Conservation (phyloP, 1,140 invertebrate genomes). For the Apis laboriosa region DNA sequence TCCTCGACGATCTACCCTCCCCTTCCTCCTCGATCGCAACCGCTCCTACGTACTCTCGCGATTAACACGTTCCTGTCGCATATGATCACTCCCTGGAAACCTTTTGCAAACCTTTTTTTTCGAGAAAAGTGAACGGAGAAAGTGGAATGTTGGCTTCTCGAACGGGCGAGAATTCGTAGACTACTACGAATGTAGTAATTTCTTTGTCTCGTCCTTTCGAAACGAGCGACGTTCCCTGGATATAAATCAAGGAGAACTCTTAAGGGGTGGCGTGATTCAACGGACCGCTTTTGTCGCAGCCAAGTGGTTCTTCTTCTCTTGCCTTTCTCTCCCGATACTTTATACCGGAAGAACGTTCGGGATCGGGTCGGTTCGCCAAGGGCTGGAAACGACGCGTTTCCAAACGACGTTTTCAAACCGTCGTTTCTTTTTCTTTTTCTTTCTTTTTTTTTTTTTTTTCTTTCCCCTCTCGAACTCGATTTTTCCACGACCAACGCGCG, state of each 20-base stretch:
- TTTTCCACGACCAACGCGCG: neutral
- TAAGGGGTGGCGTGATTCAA: constrained; percentile 72
- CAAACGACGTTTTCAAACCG: neutral
- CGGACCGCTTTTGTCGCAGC: constrained; percentile 72
- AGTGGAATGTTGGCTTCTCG: neutral
- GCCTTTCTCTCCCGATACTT: constrained; percentile 61
- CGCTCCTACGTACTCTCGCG: neutral
- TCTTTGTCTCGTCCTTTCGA: constrained; percentile 65
- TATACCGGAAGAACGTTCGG: constrained; percentile 20
- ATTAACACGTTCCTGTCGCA: neutral
- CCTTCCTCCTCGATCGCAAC: neutral
- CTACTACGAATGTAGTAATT: constrained; percentile 65
- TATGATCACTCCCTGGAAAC: constrained; percentile 15
- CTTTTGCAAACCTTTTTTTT: constrained; percentile 55
- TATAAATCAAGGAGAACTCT: constrained; percentile 73
- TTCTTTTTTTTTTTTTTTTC: no score
- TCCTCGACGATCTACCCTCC: neutral
- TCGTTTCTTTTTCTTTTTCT: neutral
- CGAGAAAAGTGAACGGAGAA: constrained; percentile 8
- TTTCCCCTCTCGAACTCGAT: neutral
- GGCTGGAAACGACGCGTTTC: neutral
- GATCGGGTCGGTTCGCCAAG: constrained; percentile 24
- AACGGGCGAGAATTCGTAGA: constrained; percentile 3
- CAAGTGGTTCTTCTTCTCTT: constrained; percentile 61
- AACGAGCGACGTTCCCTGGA: constrained; percentile 55